phyloP scores from a whole-genome alignment of 1,140 invertebrate genomes.

The Dendrolimus punctatus region DNA sequence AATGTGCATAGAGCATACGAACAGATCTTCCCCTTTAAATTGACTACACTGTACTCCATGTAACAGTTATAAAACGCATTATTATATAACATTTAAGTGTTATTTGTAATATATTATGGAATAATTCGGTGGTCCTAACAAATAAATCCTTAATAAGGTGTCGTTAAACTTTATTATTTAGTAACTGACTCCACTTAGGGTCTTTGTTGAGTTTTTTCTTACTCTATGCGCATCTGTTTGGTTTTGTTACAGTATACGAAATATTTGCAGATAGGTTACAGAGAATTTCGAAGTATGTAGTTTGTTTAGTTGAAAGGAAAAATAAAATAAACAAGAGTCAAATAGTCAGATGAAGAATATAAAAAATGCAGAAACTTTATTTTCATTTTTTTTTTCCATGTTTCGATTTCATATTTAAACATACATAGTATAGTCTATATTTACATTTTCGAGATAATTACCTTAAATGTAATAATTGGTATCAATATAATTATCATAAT shows the following conservation, averaged over 20 bases:
- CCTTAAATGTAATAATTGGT: no score
- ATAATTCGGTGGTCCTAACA: constrained; percentile 56
- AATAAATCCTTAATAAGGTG: constrained; percentile 70
- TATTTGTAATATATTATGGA: constrained; percentile 69
- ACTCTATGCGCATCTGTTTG: constrained; percentile 45
- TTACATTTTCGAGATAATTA: no score
- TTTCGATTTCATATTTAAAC: no score
- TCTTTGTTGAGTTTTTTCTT: constrained; percentile 50
- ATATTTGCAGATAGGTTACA: no score
- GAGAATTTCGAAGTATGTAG: neutral
- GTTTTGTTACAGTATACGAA: constrained; percentile 8
- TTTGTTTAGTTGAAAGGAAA: neutral
- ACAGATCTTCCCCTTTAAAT: no score
- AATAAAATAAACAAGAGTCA: neutral
- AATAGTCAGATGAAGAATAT: neutral
- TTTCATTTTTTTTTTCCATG: neutral
- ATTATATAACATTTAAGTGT: constrained; percentile 25
- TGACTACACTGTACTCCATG: neutral
- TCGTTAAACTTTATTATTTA: constrained; percentile 71
- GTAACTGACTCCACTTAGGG: constrained; percentile 60
- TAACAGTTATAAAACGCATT: constrained; percentile 13
- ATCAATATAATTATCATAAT: no score
- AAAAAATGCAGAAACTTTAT: constrained; percentile 2
- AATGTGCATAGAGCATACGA: no score
- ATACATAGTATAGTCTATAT: no score